Evolutionary conservation across 2,113 vertebrate genomes (phyloP).

Genomic region (Hucho hucho): DNA sequence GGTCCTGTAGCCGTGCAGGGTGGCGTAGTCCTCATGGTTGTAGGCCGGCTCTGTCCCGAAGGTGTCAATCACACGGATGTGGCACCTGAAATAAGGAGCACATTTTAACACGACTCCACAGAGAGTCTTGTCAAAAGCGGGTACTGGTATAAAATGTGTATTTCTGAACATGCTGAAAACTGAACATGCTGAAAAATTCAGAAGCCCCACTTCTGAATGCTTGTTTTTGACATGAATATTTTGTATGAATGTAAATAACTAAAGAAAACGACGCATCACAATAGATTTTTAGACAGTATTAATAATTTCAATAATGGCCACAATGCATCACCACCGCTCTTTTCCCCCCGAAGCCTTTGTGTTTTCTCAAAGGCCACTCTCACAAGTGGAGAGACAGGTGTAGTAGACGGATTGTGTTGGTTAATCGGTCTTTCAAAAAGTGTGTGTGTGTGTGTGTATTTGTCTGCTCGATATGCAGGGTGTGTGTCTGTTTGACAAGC

Average conservation of each 20-base stretch:
- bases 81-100: constrained; percentile 77
- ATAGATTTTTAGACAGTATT: neutral
- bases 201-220: no score
- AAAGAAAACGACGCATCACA: no score
- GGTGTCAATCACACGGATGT: constrained; percentile 93
- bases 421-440: neutral
- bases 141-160: no score
- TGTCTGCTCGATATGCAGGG: neutral
- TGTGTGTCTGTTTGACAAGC: neutral
- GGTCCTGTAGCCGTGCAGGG: constrained; percentile 90
- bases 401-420: neutral
- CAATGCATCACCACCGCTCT: neutral
- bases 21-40: constrained; percentile 96
- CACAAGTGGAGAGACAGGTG: neutral
- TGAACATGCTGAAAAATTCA: no score
- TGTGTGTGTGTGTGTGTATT: neutral
- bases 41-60: constrained; percentile 96
- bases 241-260: no score
- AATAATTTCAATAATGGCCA: neutral
- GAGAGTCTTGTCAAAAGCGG: no score
- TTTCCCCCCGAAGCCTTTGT: neutral
- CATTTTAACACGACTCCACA: neutral
- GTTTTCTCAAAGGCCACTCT: neutral
- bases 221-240: no score
- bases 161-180: no score